Percentiles rank a stretch among this genome's conserved stretches.
Conservation (phyloP, 1,140 invertebrate species). For the Helicoverpa armigera region DNA sequence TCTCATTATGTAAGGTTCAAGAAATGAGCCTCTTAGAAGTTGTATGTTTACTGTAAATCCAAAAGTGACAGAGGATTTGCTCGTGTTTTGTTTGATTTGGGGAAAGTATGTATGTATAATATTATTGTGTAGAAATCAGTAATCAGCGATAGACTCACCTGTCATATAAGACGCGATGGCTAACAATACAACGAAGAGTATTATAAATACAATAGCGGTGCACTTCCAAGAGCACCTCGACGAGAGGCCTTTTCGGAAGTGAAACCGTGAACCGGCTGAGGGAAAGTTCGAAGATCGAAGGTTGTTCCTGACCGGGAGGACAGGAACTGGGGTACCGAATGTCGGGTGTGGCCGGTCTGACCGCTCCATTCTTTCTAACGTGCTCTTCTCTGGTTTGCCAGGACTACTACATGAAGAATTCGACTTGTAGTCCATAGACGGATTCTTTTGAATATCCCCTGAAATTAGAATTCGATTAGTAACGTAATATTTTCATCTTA, state of each 20-base stretch:
- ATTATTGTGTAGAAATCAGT: no score
- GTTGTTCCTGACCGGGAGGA: slow-evolving; percentile 91
- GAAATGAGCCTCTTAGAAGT: slow-evolving; percentile 3
- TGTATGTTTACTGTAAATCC: slow-evolving; percentile 11
- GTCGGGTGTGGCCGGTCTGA: slow-evolving; percentile 85
- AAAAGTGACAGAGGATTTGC: no score
- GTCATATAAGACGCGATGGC: slow-evolving; percentile 95
- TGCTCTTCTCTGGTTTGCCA: slow-evolving; percentile 87
- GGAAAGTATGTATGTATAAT: no score
- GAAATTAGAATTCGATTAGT: slow-evolving; percentile 46
- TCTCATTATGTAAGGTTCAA: slow-evolving; percentile 11
- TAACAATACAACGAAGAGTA: slow-evolving; percentile 92
- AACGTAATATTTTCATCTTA: neutral
- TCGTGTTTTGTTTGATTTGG: no score
- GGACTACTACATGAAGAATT: slow-evolving; percentile 94
- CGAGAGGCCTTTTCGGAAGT: slow-evolving; percentile 95
- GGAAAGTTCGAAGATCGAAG: slow-evolving; percentile 89
- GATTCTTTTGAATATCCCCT: slow-evolving; percentile 95
- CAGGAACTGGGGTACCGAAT: slow-evolving; percentile 90
- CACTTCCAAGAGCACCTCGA: slow-evolving; percentile 96
- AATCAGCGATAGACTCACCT: slow-evolving; percentile 86
- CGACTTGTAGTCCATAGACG: slow-evolving; percentile 95
- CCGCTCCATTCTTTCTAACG: slow-evolving; percentile 82
- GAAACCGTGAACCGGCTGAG: slow-evolving; percentile 90
- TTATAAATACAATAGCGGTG: slow-evolving; percentile 94